Evolutionary conservation across 2,888 invertebrate species (phyloP).

Genomic region (Seira musarum): DNA sequence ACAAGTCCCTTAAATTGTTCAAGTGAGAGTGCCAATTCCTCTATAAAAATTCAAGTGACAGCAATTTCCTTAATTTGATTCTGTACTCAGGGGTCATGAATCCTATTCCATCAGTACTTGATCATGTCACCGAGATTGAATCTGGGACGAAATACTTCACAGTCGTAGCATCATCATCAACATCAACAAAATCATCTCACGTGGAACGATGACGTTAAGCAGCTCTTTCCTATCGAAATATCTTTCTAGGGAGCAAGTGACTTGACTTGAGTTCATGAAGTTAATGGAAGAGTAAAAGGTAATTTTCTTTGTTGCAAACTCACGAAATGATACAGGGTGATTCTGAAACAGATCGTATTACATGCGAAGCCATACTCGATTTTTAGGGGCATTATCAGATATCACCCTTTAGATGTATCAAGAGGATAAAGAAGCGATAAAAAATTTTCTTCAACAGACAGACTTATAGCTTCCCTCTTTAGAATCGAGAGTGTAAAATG

Average conservation of each 20-base stretch:
- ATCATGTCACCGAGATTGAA: neutral
- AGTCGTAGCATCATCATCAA: no score
- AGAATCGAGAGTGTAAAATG: neutral
- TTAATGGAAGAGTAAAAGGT: neutral
- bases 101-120: neutral
- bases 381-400: neutral
- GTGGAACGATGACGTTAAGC: no score
- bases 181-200: no score
- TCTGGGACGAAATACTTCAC: neutral
- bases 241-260: no score
- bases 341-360: neutral
- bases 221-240: no score
- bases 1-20: no score
- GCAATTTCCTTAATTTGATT: neutral
- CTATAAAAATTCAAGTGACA: neutral
- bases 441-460: constrained; percentile 6
- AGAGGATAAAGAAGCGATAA: constrained; percentile 4
- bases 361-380: neutral
- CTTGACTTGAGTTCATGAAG: no score
- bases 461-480: constrained; percentile 13
- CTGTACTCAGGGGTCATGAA: neutral
- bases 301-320: neutral
- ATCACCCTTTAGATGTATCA: neutral
- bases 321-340: neutral
- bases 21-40: no score